These are phyloP conservation scores for Campoletis sonorensis DNA, from an alignment of 1,140 invertebrate genomes.

Conservation along the genomic window DNA sequence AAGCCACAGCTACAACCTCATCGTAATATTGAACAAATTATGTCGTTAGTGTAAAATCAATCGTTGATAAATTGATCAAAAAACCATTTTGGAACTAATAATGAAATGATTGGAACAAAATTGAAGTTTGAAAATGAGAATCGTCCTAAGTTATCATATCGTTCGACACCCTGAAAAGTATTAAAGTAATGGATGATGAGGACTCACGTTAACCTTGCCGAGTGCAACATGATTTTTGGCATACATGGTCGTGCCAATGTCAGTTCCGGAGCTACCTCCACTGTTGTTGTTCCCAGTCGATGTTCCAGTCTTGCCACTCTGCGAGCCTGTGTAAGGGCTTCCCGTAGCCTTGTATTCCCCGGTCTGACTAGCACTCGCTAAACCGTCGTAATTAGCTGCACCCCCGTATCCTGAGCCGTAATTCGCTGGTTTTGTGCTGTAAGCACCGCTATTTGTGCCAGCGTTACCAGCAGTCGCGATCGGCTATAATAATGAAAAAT, in stretches of 20 bases:
- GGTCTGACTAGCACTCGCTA: constrained; percentile 77
- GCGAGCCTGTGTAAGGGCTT: constrained; percentile 71
- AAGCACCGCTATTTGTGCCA: constrained; percentile 80
- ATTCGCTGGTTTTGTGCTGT: constrained; percentile 80
- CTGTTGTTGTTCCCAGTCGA: constrained; percentile 74
- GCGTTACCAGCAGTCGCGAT: constrained; percentile 81
- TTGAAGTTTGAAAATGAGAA: too few relatives aligned
- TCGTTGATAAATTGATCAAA: too few relatives aligned
- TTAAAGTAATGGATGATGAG: not conserved
- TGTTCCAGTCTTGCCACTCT: constrained; percentile 75
- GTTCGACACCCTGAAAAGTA: not conserved
- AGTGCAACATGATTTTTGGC: constrained; percentile 85
- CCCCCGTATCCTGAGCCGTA: constrained; percentile 81
- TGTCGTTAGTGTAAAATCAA: too few relatives aligned
- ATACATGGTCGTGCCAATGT: constrained; percentile 83
- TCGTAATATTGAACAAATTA: too few relatives aligned
- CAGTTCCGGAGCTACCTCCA: constrained; percentile 79
- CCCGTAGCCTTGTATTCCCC: constrained; percentile 72
- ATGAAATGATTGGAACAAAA: too few relatives aligned
- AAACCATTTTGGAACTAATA: too few relatives aligned
- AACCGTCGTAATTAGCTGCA: constrained; percentile 81
- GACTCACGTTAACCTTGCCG: constrained; percentile 85
- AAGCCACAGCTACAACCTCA: too few relatives aligned
- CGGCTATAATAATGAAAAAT: constrained; percentile 73
- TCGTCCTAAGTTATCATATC: not conserved